Base-by-base conservation (phyloP, 2,113 vertebrate species). In the Crotalus helleri region DNA sequence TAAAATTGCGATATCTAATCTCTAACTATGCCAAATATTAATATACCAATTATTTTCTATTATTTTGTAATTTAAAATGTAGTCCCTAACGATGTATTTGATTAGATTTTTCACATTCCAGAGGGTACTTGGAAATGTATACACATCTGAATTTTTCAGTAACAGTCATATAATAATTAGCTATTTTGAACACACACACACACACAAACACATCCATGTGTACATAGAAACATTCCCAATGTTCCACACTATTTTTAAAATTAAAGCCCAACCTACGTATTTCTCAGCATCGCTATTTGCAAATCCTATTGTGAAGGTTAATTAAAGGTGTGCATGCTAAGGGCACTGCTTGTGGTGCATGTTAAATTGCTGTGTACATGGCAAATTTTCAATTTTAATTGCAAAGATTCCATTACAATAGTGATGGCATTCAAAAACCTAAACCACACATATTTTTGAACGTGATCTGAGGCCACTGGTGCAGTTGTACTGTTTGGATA, bases 51-150 rank as follows among this genome's bases (percentile, higher is more conserved):
- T 91, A 44, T 87, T n/a, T 61, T 61, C n/a, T 81, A 21, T 69
- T 91, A 53, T 33, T 90, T 90, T 90, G 29, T 53, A 49, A 19
- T 23, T 89, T 91, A 92, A 90, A 1, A 29, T 54, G 64, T 17
- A 81, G 17, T 81, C 33, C 33, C 57, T 33, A 15, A 17, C 9
- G 61, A 86, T 15, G 58, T 87, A 46, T 61, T 88, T 94, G 33
- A 49, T 95, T 94, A 90, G 58, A 23, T 53, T 86, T 58, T 89
- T 58, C 87, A 85, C 69, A 92, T 64, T 61, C 57, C 54, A 21
- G 91, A 87, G 91, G 87, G n/a, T 85, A 10, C n/a, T 59, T 44
- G 89, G 26, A 90, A 46, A 90, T 86, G 26, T 87, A 92, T 61
- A n/a, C 61, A 24, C 55, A 44, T 55, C 93, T 85, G 39, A 53